Evolutionary conservation across 2,888 invertebrate species (phyloP).

Genomic region (Macrosiphum euphorbiae): DNA sequence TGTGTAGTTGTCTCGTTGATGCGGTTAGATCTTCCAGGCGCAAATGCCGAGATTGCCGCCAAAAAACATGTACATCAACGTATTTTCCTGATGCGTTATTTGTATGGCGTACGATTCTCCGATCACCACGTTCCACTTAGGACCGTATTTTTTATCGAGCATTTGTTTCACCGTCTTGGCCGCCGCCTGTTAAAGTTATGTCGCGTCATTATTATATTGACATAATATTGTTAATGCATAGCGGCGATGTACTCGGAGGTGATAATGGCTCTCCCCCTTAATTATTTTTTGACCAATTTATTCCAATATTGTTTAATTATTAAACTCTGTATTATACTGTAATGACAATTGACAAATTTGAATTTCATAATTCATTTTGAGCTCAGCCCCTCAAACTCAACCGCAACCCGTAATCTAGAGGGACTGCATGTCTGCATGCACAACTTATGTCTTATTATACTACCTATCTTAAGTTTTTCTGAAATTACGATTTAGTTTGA

Average conservation of each 20-base stretch:
- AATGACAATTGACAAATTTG: no score
- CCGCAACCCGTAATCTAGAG: no score
- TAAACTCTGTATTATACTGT: background rate
- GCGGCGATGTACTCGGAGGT: background rate
- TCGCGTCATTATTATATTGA: background rate
- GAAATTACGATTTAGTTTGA: no score
- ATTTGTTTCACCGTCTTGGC: slow-evolving; percentile 95
- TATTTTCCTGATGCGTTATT: slow-evolving; percentile 90
- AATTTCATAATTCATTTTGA: no score
- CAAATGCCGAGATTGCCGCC: slow-evolving; percentile 91
- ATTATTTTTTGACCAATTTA: background rate
- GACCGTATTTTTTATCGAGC: slow-evolving; percentile 96
- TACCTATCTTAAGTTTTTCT: background rate
- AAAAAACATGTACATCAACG: slow-evolving; percentile 89
- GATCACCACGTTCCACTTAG: slow-evolving; percentile 94
- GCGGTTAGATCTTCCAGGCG: slow-evolving; percentile 79
- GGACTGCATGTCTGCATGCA: no score
- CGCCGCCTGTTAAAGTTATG: slow-evolving; percentile 77
- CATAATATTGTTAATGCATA: background rate
- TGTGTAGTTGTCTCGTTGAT: background rate
- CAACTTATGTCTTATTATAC: no score
- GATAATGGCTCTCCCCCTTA: background rate
- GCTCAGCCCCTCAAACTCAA: no score
- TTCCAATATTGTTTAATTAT: background rate
- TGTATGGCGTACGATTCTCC: slow-evolving; percentile 97